These are phyloP conservation scores for Agapornis canus DNA, from an alignment of 2,797 vertebrate species.

Conservation along the genomic window DNA sequence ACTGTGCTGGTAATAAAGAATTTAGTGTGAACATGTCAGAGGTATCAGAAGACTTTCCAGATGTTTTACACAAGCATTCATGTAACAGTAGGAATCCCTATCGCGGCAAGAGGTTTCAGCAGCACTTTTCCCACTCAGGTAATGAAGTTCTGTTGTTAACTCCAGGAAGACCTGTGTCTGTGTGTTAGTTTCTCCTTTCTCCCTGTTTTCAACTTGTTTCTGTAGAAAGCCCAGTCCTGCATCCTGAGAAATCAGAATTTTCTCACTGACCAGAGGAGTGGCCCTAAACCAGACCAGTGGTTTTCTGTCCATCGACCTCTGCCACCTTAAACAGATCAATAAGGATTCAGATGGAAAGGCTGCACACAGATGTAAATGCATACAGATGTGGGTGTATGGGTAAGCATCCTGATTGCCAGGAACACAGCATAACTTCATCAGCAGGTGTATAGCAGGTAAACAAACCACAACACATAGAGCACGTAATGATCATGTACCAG, in stretches of 20 bases:
- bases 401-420: not conserved
- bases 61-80: not conserved
- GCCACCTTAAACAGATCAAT: not conserved
- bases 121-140: not conserved
- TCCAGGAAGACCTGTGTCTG: not conserved
- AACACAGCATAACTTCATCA: rapidly evolving
- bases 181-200: not conserved
- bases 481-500: not conserved
- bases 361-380: not conserved
- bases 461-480: not conserved
- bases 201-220: not conserved
- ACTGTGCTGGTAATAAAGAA: not conserved
- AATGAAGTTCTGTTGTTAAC: not conserved
- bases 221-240: not conserved
- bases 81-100: not conserved
- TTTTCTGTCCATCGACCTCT: not conserved
- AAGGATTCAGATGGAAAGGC: not conserved
- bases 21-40: not conserved
- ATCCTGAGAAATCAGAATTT: not conserved
- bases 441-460: conserved; percentile 23
- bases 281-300: not conserved
- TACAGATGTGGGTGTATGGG: not conserved
- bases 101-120: not conserved
- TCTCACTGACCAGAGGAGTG: not conserved
- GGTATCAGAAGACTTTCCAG: not conserved